Evolutionary conservation across 1,140 invertebrate species (phyloP).

Genomic region (Diabrotica virgifera): DNA sequence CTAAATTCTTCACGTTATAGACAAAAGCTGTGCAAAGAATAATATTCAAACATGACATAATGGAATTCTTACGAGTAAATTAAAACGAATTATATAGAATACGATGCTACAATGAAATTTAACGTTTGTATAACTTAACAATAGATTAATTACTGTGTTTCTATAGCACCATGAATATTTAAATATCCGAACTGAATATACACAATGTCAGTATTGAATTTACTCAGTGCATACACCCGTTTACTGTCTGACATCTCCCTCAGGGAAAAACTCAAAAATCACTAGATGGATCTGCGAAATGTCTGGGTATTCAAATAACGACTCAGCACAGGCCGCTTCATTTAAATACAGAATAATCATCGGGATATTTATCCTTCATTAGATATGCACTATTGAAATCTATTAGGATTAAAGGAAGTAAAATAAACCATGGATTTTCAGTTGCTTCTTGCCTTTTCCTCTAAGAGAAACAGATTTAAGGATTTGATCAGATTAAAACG

Average conservation of each 20-base stretch:
- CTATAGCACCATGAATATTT: constrained; percentile 47
- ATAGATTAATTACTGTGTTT: constrained; percentile 49
- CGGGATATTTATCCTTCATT: constrained; percentile 11
- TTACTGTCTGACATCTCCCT: constrained; percentile 34
- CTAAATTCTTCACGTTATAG: constrained; percentile 18
- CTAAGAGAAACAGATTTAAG: too few species aligned
- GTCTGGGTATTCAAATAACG: constrained; percentile 14
- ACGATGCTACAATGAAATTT: constrained; percentile 43
- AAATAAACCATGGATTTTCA: neutral
- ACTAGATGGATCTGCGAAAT: constrained; percentile 24
- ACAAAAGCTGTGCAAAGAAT: constrained; percentile 34
- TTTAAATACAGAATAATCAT: constrained; percentile 10
- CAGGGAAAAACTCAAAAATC: constrained; percentile 36
- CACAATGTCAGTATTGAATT: constrained; percentile 44
- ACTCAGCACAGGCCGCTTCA: constrained; percentile 5
- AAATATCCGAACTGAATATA: constrained; percentile 45
- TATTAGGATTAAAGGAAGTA: constrained; percentile 5
- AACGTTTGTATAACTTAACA: constrained; percentile 47
- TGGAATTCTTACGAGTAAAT: constrained; percentile 47
- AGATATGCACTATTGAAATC: neutral
- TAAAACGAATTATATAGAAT: constrained; percentile 48
- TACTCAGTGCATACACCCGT: constrained; percentile 37
- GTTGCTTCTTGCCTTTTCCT: neutral
- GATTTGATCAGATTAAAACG: too few species aligned
- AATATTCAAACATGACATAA: constrained; percentile 37